Base-by-base conservation (phyloP, 2,888 invertebrate genomes). In the Pyrrhosoma nymphula region DNA sequence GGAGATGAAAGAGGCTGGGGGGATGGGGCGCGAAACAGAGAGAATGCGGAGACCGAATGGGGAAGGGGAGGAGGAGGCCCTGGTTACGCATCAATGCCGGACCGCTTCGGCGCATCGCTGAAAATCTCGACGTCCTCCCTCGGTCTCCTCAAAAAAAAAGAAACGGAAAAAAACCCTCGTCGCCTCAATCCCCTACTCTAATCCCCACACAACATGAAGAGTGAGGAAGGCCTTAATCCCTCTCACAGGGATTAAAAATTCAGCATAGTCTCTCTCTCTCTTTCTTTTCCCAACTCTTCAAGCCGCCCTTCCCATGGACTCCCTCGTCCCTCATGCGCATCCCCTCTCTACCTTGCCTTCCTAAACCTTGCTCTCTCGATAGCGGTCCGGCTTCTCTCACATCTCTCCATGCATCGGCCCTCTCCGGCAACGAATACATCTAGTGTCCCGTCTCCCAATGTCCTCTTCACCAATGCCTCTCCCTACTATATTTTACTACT, bases 241-340 rank as follows among this genome's bases (percentile, higher is more conserved):
- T 93, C 69, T 63, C 69, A 47, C 75, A 69, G 39, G 69, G 93
- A 93, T 93, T 93, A 93, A 93, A 93, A 93, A 93, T 93, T 63
- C 93, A 93, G 93, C 47, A 93, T 47, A 69, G 18, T 47, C 75
- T 39, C 60, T 30, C 90, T 30, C 56, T 63, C 91, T 47, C n/a
- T n/a, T n/a, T n/a, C n/a, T n/a, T n/a, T 47, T n/a, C 26, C n/a
- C n/a, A 26, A 55, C 89, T 55, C 39, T 89, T n/a, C 88, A 47
- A 89, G 4, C 82, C 82, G 0, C 16, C 82, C 35, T 14, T n/a
- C 89, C 16, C 16, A 0, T 39, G 47, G 60, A 20, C 20, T 2
- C 60, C 12, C 47, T 30, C 26, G 12, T 39, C 47, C 35, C 88
- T 0, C 47, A 39, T 39, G 23, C 39, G 23, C 88, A 20, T 88